Evolutionary conservation across 2,888 invertebrate species (phyloP).

Genomic region (Polymixis flavicincta): DNA sequence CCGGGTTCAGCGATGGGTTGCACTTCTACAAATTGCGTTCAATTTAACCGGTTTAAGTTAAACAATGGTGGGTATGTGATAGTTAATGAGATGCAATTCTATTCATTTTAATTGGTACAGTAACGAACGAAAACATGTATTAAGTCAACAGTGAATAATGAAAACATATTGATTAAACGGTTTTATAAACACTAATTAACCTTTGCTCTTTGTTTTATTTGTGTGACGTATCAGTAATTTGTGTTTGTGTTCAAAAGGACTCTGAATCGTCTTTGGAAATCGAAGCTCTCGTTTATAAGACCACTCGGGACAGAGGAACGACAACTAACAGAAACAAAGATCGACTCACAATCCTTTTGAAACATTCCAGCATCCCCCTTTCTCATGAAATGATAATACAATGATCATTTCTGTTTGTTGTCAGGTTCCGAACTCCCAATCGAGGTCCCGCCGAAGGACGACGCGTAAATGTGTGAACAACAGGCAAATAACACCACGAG

Average conservation of each 20-base stretch:
- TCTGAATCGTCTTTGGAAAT: slow-evolving; percentile 89
- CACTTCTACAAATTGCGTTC: slow-evolving; percentile 3
- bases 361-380: slow-evolving; percentile 76
- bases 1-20: no score
- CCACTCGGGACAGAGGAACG: slow-evolving; percentile 88
- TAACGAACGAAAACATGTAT: slow-evolving; percentile 4
- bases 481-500: slow-evolving; percentile 60
- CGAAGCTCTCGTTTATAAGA: slow-evolving; percentile 75
- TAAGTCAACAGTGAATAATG: slow-evolving; percentile 10
- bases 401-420: slow-evolving; percentile 91
- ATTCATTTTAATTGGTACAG: slow-evolving; percentile 16
- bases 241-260: slow-evolving; percentile 88
- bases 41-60: not conserved
- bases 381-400: slow-evolving; percentile 87
- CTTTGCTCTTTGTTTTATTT: slow-evolving; percentile 13
- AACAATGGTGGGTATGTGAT: not conserved
- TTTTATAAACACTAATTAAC: slow-evolving; percentile 3
- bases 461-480: slow-evolving; percentile 78
- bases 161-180: slow-evolving; percentile 9
- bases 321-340: slow-evolving; percentile 90
- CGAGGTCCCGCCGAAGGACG: slow-evolving; percentile 82
- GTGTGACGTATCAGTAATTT: slow-evolving; percentile 57
- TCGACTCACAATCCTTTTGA: slow-evolving; percentile 91
- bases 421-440: slow-evolving; percentile 90
- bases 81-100: not conserved